Percentiles rank a stretch among this genome's conserved stretches.
Conservation (phyloP, 30 jellyfish, hydroid and myxozoan species). For the Aurelia sp. region DNA sequence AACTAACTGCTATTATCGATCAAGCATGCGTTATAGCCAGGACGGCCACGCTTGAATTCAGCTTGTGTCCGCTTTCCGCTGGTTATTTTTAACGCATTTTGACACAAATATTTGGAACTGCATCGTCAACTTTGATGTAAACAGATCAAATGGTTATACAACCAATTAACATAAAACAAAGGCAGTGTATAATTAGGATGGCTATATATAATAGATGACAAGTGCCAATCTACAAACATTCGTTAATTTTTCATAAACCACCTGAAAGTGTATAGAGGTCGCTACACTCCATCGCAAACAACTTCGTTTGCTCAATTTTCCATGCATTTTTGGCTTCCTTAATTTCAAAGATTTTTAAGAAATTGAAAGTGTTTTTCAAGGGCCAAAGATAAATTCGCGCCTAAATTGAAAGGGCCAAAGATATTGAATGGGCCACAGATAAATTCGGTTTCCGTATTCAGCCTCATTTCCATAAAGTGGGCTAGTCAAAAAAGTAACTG, state of each 20-base stretch:
- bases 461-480: too few relatives aligned
- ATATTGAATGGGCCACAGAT: too few relatives aligned
- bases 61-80: conserved; percentile 47
- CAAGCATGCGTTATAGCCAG: neutral
- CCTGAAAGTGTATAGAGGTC: conserved; percentile 15
- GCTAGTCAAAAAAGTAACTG: too few relatives aligned
- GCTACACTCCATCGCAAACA: conserved; percentile 4
- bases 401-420: too few relatives aligned
- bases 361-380: too few relatives aligned
- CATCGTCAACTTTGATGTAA: conserved; percentile 18
- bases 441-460: too few relatives aligned
- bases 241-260: conserved; percentile 27
- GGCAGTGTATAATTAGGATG: conserved; percentile 2
- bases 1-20: neutral
- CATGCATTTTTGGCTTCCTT: too few relatives aligned
- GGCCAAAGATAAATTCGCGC: too few relatives aligned
- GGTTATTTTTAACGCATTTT: conserved; percentile 10
- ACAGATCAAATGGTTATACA: conserved; percentile 68
- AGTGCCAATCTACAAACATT: conserved; percentile 49
- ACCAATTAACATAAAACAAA: conserved; percentile 16
- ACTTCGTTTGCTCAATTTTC: too few relatives aligned
- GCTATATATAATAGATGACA: conserved; percentile 11
- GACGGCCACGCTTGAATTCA: neutral
- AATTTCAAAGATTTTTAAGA: too few relatives aligned
- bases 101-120: conserved; percentile 13